Evolutionary conservation across 1,140 invertebrate genomes (phyloP), one percentile per base, ranked within the genome.

Genomic region (Nasonia vitripennis): DNA sequence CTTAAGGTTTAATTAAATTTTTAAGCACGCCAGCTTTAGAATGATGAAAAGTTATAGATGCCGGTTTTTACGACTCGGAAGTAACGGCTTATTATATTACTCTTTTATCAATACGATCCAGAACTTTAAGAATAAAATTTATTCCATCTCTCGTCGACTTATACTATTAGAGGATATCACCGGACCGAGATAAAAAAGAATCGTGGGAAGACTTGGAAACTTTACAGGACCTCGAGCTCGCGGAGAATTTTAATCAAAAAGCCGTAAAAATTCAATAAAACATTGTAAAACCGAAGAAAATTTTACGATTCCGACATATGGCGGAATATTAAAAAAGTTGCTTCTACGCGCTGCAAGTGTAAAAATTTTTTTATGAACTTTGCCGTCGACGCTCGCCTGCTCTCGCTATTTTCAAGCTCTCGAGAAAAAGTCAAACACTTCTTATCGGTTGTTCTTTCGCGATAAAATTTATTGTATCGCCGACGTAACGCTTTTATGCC

Each of bases 381-480:
- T 12, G 1, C 14, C 73, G 41, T 78, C n/a, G 48, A 48, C 31
- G 20, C 45, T 55, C 6, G 48, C 48, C 5, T 81, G 37, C 10
- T 23, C 31, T 71, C 48, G 27, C 70, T 74, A 37, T 74, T 82
- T 82, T 74, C 48, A n/a, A 77, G 27, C 55, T 5, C 14, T 37
- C 31, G 62, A 23, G 41, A 17, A 14, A 77, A 78, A 78, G 51
- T 27, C 75, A 84, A 84, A 84, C 74, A 71, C 27, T 70, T 55
- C 83, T 84, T 80, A 85, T 85, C 78, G 78, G 20, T 74, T 85
- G 68, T 80, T 85, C 23, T 70, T 79, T 74, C 12, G 48, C 78
- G 77, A 84, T 79, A 79, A 84, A 84, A 84, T 79, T 84, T 84
- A 84, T 84, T 73, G 68, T 79, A 62, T 79, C 20, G 48, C 48